Conservation (phyloP, 2,888 invertebrate genomes). For the Pharmacophagus antenor region DNA sequence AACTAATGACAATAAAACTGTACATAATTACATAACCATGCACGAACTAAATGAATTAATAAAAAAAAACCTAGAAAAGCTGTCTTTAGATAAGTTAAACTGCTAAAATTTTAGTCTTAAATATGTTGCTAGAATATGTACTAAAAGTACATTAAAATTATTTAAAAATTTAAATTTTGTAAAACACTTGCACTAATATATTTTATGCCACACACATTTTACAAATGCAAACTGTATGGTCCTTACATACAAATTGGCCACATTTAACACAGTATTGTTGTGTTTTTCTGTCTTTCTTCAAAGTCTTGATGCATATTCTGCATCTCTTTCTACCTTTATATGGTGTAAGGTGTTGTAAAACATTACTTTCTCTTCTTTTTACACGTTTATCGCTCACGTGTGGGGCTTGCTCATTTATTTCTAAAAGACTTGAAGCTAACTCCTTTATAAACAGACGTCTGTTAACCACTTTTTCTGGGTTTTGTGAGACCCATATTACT, state of each 20-base stretch:
- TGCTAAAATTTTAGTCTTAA: no score
- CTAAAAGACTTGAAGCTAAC: slow-evolving; percentile 57
- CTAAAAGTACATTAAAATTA: no score
- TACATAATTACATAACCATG: no score
- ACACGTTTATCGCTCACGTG: slow-evolving; percentile 31
- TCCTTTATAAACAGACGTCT: slow-evolving; percentile 63
- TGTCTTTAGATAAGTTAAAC: no score
- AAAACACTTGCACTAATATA: not conserved
- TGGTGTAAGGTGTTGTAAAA: slow-evolving; percentile 31
- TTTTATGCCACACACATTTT: slow-evolving; percentile 46
- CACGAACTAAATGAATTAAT: no score
- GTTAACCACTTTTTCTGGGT: slow-evolving; percentile 43
- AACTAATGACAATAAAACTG: no score
- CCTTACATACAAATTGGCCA: slow-evolving; percentile 60
- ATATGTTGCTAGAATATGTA: no score
- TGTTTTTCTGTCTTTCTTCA: slow-evolving; percentile 62
- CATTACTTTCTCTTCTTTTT: slow-evolving; percentile 37
- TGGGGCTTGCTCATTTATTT: slow-evolving; percentile 39
- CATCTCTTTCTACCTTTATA: slow-evolving; percentile 53
- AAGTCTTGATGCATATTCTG: slow-evolving; percentile 51
- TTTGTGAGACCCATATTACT: slow-evolving; percentile 62
- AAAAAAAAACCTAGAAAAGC: no score
- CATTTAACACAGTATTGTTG: slow-evolving; percentile 61
- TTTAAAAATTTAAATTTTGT: no score
- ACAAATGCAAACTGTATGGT: slow-evolving; percentile 61